phyloP scores from a whole-genome alignment of 1,140 invertebrate species.

The Cataglyphis hispanica region DNA sequence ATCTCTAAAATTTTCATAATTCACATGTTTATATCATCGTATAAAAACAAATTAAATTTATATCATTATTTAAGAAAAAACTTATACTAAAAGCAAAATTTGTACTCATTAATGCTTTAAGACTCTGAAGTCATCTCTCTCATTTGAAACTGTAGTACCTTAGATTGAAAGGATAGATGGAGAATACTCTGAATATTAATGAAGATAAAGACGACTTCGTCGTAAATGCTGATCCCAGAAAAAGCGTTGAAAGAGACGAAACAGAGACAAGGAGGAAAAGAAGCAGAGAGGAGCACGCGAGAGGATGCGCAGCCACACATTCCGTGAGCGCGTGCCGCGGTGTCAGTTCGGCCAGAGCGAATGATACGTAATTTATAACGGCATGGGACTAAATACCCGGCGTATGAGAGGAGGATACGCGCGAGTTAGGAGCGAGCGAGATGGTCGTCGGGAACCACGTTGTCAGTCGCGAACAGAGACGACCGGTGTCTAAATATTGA shows the following conservation, averaged over 20 bases:
- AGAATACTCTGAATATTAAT: constrained; percentile 26
- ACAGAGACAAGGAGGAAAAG: constrained; percentile 30
- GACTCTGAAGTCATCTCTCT: background rate
- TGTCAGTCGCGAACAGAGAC: constrained; percentile 61
- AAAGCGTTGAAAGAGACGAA: constrained; percentile 64
- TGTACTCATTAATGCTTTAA: background rate
- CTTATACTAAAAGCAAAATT: background rate
- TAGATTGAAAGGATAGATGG: background rate
- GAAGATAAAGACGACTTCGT: constrained; percentile 53
- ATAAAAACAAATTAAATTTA: too few species aligned
- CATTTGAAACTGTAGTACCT: background rate
- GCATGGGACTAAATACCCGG: constrained; percentile 72
- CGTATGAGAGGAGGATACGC: background rate
- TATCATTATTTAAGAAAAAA: too few species aligned
- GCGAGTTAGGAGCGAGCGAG: constrained; percentile 21
- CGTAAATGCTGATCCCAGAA: constrained; percentile 40
- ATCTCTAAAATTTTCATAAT: background rate
- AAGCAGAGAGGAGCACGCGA: constrained; percentile 33
- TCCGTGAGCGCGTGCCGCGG: constrained; percentile 74
- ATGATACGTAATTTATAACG: constrained; percentile 79
- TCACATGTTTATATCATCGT: background rate
- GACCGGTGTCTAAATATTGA: constrained; percentile 76
- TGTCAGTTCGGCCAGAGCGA: constrained; percentile 74
- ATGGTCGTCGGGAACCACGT: constrained; percentile 15
- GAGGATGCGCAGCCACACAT: constrained; percentile 63